Base-by-base conservation (phyloP, 2,797 vertebrate genomes). In the Aselliscus stoliczkanus region DNA sequence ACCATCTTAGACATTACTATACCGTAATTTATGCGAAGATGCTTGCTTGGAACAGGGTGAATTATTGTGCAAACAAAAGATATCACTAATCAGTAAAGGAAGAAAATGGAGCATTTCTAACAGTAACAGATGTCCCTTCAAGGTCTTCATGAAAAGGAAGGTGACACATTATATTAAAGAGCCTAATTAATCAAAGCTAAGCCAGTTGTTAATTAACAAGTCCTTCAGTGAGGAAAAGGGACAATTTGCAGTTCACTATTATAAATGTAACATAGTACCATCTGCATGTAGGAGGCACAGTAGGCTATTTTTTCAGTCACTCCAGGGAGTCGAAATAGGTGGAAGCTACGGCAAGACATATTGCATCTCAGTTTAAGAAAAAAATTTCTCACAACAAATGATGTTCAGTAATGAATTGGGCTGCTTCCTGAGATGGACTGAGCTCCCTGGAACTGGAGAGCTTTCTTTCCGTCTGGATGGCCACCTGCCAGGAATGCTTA, bases 401-500 rank as follows among this genome's bases (percentile, higher is more conserved):
- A n/a, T 77, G 44, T 73, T 44, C 56, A n/a, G 42, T 56, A 60
- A 27, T 67, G 89, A 82, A 42, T 58, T 18, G 13, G 50, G 56
- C 88, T 85, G n/a, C 58, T 86, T 94, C 90, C 50, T 39, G 80
- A 84, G 31, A 27, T 37, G 7, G 27, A 20, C 91, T 3, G 54
- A 72, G 76, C 73, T 89, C 93, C 44, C 37, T 23, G 73, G 81
- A 60, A 7, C 92, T 42, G 27, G 83, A 12, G n/a, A 18, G 50
- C 23, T 52, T 79, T 69, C 84, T 83, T 37, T 82, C 90, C 2
- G 6, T 93, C 88, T 95, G 94, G 37, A 42, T 89, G 65, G 90
- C 88, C 85, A 93, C 85, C 95, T 94, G 73, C 94, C 94, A 90
- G 87, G 67, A 50, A 23, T 90, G 83, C 87, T 76, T 69, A 93